Evolutionary conservation across 2,113 vertebrate genomes (phyloP).

Genomic region (Oncorhynchus mykiss): DNA sequence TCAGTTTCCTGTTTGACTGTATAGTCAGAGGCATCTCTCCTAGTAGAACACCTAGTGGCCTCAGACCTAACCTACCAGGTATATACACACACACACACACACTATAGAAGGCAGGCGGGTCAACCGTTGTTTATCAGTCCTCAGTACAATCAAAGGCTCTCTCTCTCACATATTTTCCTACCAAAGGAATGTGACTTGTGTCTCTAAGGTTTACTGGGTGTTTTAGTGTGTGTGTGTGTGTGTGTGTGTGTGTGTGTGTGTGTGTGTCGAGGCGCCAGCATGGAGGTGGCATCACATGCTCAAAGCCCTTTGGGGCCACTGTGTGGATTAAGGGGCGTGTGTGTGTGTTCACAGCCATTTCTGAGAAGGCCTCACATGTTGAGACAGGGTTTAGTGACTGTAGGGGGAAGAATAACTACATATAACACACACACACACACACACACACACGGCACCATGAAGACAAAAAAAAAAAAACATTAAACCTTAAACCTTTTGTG

Average conservation of each 20-base stretch:
- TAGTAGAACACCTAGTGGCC: conserved; percentile 82
- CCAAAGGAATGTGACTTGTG: background rate
- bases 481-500: too few species aligned
- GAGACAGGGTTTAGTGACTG: conserved; percentile 24
- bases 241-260: background rate
- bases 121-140: too few species aligned
- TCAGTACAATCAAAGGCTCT: too few species aligned
- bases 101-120: background rate
- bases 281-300: conserved; percentile 45
- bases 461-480: too few species aligned
- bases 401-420: conserved; percentile 1
- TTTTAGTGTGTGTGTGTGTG: background rate
- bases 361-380: conserved; percentile 9
- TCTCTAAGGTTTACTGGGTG: background rate
- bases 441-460: background rate
- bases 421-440: background rate
- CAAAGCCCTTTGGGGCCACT: conserved; percentile 21
- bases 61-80: conserved; percentile 89
- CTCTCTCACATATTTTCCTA: too few species aligned
- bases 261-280: conserved; percentile 10
- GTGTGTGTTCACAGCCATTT: conserved; percentile 31
- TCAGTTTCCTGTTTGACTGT: conserved; percentile 97
- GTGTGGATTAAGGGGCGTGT: conserved; percentile 16
- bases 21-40: conserved; percentile 90
- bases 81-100: conserved; percentile 38